Evolutionary conservation across 2,888 invertebrate species (phyloP).

Genomic region (Malacosoma neustria): DNA sequence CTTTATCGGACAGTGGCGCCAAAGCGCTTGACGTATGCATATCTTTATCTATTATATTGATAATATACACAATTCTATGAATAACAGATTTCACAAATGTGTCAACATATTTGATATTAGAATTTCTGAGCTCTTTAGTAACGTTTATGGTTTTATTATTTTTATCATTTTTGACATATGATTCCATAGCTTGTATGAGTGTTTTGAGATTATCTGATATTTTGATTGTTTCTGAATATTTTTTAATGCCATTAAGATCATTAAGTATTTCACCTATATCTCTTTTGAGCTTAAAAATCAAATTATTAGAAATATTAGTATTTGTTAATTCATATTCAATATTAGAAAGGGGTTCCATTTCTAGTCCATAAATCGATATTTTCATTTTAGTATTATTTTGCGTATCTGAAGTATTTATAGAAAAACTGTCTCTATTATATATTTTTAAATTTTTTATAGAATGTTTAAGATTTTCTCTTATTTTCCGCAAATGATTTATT

Average conservation of each 20-base stretch:
- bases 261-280: conserved; percentile 40
- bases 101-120: too few species aligned
- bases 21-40: conserved; percentile 23
- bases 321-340: conserved; percentile 17
- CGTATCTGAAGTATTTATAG: too few species aligned
- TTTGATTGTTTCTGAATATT: conserved; percentile 14
- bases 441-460: too few species aligned
- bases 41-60: conserved; percentile 29
- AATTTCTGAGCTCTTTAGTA: too few species aligned
- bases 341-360: conserved; percentile 22
- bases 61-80: conserved; percentile 21
- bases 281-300: conserved; percentile 34
- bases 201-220: conserved; percentile 29
- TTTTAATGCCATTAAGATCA: conserved; percentile 33
- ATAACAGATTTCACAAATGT: background rate
- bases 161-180: conserved; percentile 28
- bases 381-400: conserved; percentile 8
- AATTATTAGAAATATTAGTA: conserved; percentile 19
- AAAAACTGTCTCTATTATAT: too few species aligned
- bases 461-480: conserved; percentile 29
- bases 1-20: conserved; percentile 20
- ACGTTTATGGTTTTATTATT: too few species aligned
- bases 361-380: conserved; percentile 26
- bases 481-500: conserved; percentile 27
- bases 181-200: conserved; percentile 31